Evolutionary conservation across 2,888 invertebrate genomes (phyloP).

Genomic region (Pelosia muscerda): DNA sequence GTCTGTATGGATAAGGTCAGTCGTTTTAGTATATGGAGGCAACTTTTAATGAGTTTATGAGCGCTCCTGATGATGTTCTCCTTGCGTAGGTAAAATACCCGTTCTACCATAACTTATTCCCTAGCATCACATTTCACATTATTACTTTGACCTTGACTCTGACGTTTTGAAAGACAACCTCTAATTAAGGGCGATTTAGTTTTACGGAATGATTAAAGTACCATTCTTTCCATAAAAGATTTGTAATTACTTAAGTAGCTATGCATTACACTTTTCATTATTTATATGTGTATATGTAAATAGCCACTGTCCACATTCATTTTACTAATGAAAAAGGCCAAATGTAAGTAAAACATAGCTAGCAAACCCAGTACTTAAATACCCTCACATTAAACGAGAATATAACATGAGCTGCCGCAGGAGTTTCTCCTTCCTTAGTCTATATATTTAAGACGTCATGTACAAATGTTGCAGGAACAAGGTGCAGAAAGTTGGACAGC

Average conservation of each 20-base stretch:
- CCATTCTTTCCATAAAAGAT: neutral
- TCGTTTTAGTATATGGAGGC: slow-evolving; percentile 76
- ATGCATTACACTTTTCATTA: neutral
- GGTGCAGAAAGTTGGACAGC: slow-evolving; percentile 83
- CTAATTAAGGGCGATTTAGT: slow-evolving; percentile 34
- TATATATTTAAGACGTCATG: slow-evolving; percentile 80
- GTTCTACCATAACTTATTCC: slow-evolving; percentile 58
- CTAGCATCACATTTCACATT: slow-evolving; percentile 61
- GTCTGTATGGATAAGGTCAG: slow-evolving; percentile 77
- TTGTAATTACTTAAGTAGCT: neutral
- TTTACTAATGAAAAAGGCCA: slow-evolving; percentile 6
- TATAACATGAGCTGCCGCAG: slow-evolving; percentile 34
- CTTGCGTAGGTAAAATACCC: slow-evolving; percentile 54
- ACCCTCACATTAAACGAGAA: slow-evolving; percentile 32
- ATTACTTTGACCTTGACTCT: slow-evolving; percentile 52
- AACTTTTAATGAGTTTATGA: slow-evolving; percentile 85
- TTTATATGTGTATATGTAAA: neutral
- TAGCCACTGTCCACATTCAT: neutral
- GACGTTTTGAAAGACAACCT: slow-evolving; percentile 34
- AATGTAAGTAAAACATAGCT: slow-evolving; percentile 13
- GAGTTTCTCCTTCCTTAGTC: slow-evolving; percentile 62
- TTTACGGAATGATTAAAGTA: neutral
- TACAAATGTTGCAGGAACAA: slow-evolving; percentile 81
- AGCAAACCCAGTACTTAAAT: slow-evolving; percentile 28
- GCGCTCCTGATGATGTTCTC: slow-evolving; percentile 59